Base-by-base conservation (phyloP, 2,888 invertebrate genomes). In the Heliconius aoede region DNA sequence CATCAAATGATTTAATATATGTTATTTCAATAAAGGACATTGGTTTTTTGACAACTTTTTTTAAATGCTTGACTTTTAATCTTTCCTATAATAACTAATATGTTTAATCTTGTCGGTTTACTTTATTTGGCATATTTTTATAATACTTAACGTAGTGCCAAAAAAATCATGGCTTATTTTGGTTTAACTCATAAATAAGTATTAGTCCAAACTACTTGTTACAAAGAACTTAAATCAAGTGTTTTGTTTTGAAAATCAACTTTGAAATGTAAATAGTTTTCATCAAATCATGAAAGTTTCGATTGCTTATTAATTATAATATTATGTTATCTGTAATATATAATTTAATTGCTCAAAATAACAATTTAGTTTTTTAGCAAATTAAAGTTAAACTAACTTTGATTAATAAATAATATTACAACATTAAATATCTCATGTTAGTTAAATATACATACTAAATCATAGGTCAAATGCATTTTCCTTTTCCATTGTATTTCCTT, bases 1-100 rank as follows among this genome's bases (percentile, higher is more conserved):
- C 62, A 71, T 73, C 73, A 64, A 74, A 55, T 65, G 65, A 74
- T 74, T 74, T 74, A 58, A 75, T 58, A 76, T 67, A 73, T 61
- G 69, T 73, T 76, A 76, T 64, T 55, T 73, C 73, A 76, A 64
- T 68, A 69, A 68, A 74, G 46, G 69, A 69, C 69, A 68, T 46
- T 68, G 36, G 68, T 46, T 60, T 60, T 68, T 36, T 58, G 67
- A 26, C 61, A 73, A 55, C 9, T 62, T 51, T 73, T 58, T 58
- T 32, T 40, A 71, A 58, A 46, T 51, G 64, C 32, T 65, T 75
- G 74, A 75, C 67, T 74, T 67, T 65, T 51, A 24, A 55, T 55
- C 18, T 69, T 55, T 55, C 69, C 69, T 69, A 5, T 1, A 30
- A 69, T n/a, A 64, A n/a, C n/a, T 24, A 3, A 62, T 36, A 36